Conservation (phyloP, 1,140 invertebrate species). For the Phymastichus coffea region DNA sequence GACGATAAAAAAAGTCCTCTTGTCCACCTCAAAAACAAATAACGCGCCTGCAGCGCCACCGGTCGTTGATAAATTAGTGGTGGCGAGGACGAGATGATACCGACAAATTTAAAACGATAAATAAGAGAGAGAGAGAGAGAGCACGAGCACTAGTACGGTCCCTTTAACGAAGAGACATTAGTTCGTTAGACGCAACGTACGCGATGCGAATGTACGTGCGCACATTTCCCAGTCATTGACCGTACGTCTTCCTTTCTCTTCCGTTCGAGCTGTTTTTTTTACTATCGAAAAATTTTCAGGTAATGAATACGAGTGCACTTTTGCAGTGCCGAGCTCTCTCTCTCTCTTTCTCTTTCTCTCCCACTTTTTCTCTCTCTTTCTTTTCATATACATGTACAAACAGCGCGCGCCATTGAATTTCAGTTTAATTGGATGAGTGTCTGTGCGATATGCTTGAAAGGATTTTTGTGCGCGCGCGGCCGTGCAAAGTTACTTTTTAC, state of each 20-base stretch:
- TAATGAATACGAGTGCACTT: too few species aligned
- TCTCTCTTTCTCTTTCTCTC: background rate
- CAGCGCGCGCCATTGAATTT: too few species aligned
- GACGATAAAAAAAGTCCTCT: too few species aligned
- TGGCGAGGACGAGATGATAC: constrained; percentile 3
- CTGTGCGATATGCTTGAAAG: too few species aligned
- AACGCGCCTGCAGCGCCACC: background rate
- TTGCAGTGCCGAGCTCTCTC: background rate
- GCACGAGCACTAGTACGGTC: constrained; percentile 18
- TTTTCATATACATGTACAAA: constrained; percentile 15
- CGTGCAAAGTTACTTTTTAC: too few species aligned
- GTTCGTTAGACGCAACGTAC: constrained; percentile 14
- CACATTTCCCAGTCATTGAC: too few species aligned
- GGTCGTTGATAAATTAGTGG: constrained; percentile 1
- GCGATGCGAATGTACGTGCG: background rate
- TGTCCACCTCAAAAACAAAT: background rate
- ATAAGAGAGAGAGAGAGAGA: background rate
- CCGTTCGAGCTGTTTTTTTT: too few species aligned
- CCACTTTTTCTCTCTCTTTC: background rate
- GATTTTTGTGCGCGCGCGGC: too few species aligned
- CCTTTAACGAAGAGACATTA: constrained; percentile 23
- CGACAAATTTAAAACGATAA: constrained; percentile 13
- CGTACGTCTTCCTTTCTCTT: too few species aligned
- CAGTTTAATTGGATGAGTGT: too few species aligned
- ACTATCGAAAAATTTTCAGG: too few species aligned